Base-by-base conservation (phyloP, 2,888 invertebrate genomes). In the Caenorhabditis afra region DNA sequence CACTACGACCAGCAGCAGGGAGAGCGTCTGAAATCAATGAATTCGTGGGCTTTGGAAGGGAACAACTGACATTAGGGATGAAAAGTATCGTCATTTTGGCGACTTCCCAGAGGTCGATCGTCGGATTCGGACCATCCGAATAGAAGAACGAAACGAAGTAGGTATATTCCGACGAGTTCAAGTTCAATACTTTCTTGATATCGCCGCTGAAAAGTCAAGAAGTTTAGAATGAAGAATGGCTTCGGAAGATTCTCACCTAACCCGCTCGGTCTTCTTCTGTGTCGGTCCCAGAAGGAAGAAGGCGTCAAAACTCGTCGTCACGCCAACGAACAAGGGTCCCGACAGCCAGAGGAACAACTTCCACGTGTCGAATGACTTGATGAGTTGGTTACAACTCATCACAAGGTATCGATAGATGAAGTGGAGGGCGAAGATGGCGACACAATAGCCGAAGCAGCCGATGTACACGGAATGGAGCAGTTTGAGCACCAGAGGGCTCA, bases 381-480 rank as follows among this genome's bases (percentile, higher is more conserved):
- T 4, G 7, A 44, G 41, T 12, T 7, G n/a, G 22, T 41, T 20
- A 16, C 29, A 3, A 22, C 49, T 37, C 35, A 50, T 39, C 1
- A 29, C 37, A 3, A 62, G 29, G 18, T 62, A 62, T 0, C 62
- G 35, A 50, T 62, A 62, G 39, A 62, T 16, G 29, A 49, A 62
- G 22, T 62, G 47, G 14, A 62, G 8, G 4, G 62, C 37, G 20
- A 62, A 50, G 12, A 50, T 16, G 14, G 37, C 39, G 11, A 50
- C n/a, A 14, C 37, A 20, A 5, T 18, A 20, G 10, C 47, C 22
- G 37, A 39, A 62, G 37, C 41, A 41, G 4, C 41, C 41, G 41
- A 41, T 14, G 41, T 41, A 41, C 7, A 41, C 41, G 41, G 41
- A 41, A 14, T 41, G 41, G 12, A 41, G 41, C 14, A 14, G 3